Evolutionary conservation across 2,888 invertebrate genomes (phyloP).

Genomic region (Pterostichus niger): DNA sequence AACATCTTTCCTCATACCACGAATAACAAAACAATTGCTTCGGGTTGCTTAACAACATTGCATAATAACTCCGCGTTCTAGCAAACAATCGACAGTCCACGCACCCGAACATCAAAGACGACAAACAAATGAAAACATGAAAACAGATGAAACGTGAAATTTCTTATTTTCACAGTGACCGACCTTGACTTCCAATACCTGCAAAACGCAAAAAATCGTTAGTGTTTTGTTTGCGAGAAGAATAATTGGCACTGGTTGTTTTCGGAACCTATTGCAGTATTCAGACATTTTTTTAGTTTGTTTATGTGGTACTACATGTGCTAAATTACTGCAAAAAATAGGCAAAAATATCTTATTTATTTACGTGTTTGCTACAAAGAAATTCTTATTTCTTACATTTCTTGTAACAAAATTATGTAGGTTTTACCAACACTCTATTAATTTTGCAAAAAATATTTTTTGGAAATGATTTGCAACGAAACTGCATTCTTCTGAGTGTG

Average conservation of each 20-base stretch:
- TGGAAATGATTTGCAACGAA: neutral
- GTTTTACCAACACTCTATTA: neutral
- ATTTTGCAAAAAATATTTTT: neutral
- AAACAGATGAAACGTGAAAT: constrained; percentile 34
- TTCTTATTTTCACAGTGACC: constrained; percentile 40
- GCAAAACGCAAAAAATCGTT: constrained; percentile 36
- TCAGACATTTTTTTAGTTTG: constrained; percentile 12
- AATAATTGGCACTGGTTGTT: constrained; percentile 35
- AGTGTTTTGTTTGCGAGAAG: constrained; percentile 36
- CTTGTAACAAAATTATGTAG: constrained; percentile 3
- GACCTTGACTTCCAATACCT: constrained; percentile 42
- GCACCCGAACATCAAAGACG: constrained; percentile 48
- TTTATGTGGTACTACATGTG: neutral
- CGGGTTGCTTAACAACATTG: constrained; percentile 28
- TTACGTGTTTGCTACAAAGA: constrained; percentile 17
- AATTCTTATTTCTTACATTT: neutral
- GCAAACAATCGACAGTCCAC: constrained; percentile 34
- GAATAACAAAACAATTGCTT: constrained; percentile 57
- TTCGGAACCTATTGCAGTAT: constrained; percentile 9
- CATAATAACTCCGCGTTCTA: constrained; percentile 5
- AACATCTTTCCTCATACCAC: constrained; percentile 58
- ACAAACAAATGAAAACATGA: constrained; percentile 44
- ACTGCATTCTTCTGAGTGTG: neutral
- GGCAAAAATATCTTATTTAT: constrained; percentile 16
- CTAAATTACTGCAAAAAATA: constrained; percentile 16